A percentile compares a stretch with the other conserved stretches of the same genome.
These are phyloP conservation scores for Eilema depressum DNA, from an alignment of 2,888 invertebrate species.

Conservation along the genomic window DNA sequence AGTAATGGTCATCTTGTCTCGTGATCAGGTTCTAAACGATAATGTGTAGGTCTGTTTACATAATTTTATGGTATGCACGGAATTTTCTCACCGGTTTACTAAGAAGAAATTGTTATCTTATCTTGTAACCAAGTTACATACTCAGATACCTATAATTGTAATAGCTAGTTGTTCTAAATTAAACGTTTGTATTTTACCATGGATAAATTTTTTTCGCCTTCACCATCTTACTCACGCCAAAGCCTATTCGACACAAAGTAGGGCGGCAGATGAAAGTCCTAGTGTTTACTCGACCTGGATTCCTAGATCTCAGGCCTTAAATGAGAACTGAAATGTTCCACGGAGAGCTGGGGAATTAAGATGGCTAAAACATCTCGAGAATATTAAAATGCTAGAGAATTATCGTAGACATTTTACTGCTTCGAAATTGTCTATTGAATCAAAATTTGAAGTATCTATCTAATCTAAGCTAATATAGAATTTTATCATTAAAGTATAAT, in stretches of 20 bases:
- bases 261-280: slow-evolving; percentile 50
- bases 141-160: no score
- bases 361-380: slow-evolving; percentile 32
- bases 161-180: neutral
- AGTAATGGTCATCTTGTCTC: no score
- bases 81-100: no score
- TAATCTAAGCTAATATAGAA: no score
- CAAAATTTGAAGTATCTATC: no score
- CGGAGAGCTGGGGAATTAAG: slow-evolving; percentile 39
- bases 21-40: no score
- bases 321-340: slow-evolving; percentile 38
- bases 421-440: no score
- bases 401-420: neutral
- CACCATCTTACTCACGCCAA: slow-evolving; percentile 20
- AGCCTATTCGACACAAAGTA: slow-evolving; percentile 38
- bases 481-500: neutral
- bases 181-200: neutral
- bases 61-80: no score
- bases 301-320: slow-evolving; percentile 55
- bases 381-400: neutral
- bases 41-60: no score
- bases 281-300: slow-evolving; percentile 64
- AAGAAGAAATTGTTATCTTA: no score
- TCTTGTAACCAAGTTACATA: no score
- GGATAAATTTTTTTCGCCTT: slow-evolving; percentile 1